Evolutionary conservation across 1,140 invertebrate genomes (phyloP).

Genomic region (Oreohelix idahoensis): DNA sequence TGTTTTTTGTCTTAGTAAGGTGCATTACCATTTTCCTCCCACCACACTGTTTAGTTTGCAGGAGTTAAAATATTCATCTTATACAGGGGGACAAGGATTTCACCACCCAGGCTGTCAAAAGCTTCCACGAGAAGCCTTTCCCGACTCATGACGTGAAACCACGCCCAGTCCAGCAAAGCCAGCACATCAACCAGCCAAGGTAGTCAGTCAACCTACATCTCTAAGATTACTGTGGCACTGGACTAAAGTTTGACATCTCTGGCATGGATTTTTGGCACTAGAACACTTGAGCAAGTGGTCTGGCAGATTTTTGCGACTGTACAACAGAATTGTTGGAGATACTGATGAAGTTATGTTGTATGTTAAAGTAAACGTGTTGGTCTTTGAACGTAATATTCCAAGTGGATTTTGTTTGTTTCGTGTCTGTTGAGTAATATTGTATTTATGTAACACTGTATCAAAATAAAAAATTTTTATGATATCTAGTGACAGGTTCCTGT

Average conservation of each 20-base stretch:
- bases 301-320: background rate
- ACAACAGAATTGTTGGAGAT: background rate
- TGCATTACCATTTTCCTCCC: no score
- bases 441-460: no score
- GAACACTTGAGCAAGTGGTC: background rate
- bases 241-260: background rate
- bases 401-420: no score
- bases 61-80: conserved; percentile 18
- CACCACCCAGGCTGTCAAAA: conserved; percentile 88
- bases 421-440: no score
- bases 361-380: no score
- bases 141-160: conserved; percentile 76
- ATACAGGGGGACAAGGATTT: conserved; percentile 87
- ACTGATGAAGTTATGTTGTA: background rate
- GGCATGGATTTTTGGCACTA: background rate
- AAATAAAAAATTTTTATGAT: no score
- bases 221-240: background rate
- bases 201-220: background rate
- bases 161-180: conserved; percentile 30
- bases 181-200: conserved; percentile 61
- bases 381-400: no score
- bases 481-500: no score
- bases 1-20: no score
- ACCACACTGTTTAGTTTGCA: no score
- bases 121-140: conserved; percentile 83